These are phyloP conservation scores for Pseudopipra pipra DNA, from an alignment of 2,113 vertebrate genomes.

Conservation along the genomic window DNA sequence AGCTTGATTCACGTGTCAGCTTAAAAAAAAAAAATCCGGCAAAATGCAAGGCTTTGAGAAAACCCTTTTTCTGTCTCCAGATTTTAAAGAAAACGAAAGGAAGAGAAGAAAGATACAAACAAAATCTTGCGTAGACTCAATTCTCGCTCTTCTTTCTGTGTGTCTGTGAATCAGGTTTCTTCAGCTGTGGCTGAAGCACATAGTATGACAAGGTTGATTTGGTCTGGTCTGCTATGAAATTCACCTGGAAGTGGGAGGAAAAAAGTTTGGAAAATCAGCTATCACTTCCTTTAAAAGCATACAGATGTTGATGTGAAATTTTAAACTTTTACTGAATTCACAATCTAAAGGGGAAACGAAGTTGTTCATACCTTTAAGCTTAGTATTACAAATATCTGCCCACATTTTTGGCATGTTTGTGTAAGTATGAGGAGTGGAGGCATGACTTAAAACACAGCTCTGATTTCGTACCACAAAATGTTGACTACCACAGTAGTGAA, in stretches of 20 bases:
- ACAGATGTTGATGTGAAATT: background rate
- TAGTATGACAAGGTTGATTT: conserved; percentile 63
- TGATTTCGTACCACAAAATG: background rate
- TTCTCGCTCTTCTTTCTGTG: conserved; percentile 61
- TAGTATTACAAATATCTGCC: background rate
- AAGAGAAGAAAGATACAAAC: background rate
- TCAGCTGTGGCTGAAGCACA: conserved; percentile 46
- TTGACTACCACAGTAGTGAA: background rate
- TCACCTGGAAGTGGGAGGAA: background rate
- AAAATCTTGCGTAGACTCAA: conserved; percentile 42
- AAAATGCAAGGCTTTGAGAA: background rate
- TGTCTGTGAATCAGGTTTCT: conserved; percentile 60
- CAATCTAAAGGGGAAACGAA: background rate
- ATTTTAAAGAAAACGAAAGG: background rate
- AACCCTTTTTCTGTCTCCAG: background rate
- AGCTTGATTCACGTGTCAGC: background rate
- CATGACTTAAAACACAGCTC: background rate
- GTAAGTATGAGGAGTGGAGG: fast-evolving
- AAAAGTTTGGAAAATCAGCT: background rate
- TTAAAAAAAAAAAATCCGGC: background rate
- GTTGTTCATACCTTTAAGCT: background rate
- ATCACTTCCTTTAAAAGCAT: background rate
- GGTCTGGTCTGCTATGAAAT: conserved; percentile 65
- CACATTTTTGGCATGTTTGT: background rate
- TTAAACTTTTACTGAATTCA: background rate